These are phyloP conservation scores for Andrena flavipes DNA, from an alignment of 2,888 invertebrate genomes.

Conservation along the genomic window DNA sequence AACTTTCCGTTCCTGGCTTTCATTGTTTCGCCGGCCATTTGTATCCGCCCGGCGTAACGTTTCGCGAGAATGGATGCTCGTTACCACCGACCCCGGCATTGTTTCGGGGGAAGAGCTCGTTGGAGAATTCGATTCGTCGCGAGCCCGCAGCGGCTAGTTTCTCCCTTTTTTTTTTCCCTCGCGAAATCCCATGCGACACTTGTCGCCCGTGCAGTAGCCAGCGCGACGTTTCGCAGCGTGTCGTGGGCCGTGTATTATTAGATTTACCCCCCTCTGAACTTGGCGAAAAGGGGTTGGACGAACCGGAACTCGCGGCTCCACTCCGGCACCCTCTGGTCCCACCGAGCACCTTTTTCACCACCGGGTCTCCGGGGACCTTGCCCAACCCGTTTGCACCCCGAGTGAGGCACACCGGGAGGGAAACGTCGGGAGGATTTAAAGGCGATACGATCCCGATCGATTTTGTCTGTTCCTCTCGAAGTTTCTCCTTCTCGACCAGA, in stretches of 20 bases:
- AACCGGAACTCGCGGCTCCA: constrained; percentile 30
- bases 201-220: constrained; percentile 52
- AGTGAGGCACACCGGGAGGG: constrained; percentile 29
- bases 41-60: constrained; percentile 48
- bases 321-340: constrained; percentile 10
- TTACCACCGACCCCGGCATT: constrained; percentile 41
- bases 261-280: constrained; percentile 70
- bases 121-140: constrained; percentile 24
- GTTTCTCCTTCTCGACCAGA: too few relatives aligned
- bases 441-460: neutral
- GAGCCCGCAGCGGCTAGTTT: neutral
- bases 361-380: constrained; percentile 52
- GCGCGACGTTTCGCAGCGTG: constrained; percentile 57
- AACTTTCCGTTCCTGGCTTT: constrained; percentile 29
- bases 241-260: constrained; percentile 66
- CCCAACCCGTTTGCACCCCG: constrained; percentile 66
- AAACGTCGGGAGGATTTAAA: constrained; percentile 25
- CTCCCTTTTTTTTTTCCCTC: neutral
- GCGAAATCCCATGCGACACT: constrained; percentile 55
- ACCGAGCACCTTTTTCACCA: constrained; percentile 47
- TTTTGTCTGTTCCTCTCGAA: too few relatives aligned
- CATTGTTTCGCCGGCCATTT: constrained; percentile 55
- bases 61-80: constrained; percentile 46
- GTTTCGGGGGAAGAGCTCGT: constrained; percentile 35
- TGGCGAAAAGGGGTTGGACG: constrained; percentile 55